A percentile compares a stretch with the other conserved stretches of the same genome.
These are phyloP conservation scores for Meriones psammophilus DNA, from an alignment of 2,797 vertebrate genomes.

Conservation along the genomic window DNA sequence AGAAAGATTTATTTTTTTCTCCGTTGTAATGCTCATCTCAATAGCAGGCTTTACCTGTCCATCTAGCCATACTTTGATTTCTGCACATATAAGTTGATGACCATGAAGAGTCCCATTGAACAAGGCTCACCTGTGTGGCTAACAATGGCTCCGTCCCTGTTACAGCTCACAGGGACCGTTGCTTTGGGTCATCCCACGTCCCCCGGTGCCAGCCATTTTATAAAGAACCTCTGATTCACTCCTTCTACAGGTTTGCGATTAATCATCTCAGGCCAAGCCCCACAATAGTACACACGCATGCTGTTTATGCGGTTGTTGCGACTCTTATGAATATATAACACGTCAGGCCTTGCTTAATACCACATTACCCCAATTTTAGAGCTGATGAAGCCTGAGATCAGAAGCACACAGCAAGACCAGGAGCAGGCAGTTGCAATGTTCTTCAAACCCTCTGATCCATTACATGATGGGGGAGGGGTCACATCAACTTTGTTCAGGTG, in stretches of 20 bases:
- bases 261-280: neutral
- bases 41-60: neutral
- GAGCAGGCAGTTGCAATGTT: neutral
- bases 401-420: neutral
- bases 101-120: neutral
- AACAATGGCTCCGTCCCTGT: neutral
- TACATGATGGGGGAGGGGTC: neutral
- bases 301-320: neutral
- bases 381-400: neutral
- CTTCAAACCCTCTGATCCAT: neutral
- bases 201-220: neutral
- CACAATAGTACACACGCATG: neutral
- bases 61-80: neutral
- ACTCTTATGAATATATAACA: neutral
- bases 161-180: neutral
- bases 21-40: neutral
- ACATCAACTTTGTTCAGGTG: neutral
- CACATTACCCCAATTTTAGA: neutral
- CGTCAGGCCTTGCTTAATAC: neutral
- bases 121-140: neutral
- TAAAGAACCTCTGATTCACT: conserved; percentile 1
- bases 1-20: neutral
- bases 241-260: neutral
- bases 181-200: neutral
- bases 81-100: neutral